These are phyloP conservation scores for Urocynchramus pylzowi DNA, from an alignment of 2,113 vertebrate genomes.

Conservation along the genomic window DNA sequence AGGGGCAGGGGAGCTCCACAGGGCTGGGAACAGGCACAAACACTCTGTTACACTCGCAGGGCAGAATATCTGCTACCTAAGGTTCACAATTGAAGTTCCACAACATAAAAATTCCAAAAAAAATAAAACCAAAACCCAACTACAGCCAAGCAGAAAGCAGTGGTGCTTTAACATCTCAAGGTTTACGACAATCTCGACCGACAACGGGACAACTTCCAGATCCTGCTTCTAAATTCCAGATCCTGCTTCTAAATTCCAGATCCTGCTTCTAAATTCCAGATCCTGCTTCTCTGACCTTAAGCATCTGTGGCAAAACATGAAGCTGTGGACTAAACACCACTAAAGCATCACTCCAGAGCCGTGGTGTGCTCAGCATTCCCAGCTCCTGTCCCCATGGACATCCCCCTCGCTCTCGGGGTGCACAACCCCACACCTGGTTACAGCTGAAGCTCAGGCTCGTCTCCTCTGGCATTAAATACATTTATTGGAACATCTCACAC, in stretches of 20 bases:
- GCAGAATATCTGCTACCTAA: constrained; percentile 13
- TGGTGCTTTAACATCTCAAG: not conserved
- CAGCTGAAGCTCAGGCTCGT: not conserved
- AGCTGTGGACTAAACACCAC: rapidly evolving
- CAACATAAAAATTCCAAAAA: not conserved
- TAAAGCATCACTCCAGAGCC: not conserved
- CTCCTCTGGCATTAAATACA: constrained; percentile 66
- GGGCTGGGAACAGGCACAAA: not conserved
- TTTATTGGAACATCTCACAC: constrained; percentile 75
- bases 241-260: not conserved
- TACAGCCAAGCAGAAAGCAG: not conserved
- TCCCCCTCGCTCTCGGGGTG: rapidly evolving
- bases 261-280: not conserved
- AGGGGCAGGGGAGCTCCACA: not conserved
- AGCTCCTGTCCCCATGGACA: rapidly evolving
- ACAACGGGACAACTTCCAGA: not conserved
- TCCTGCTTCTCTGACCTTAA: not conserved
- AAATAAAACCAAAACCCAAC: not conserved
- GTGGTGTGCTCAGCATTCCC: rapidly evolving
- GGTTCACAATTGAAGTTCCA: not conserved
- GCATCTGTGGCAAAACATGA: not conserved
- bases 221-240: not conserved
- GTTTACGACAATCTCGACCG: not conserved
- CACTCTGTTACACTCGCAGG: not conserved
- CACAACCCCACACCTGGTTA: not conserved